A percentile compares a stretch with the other conserved stretches of the same genome.
Evolutionary conservation across 2,797 vertebrate genomes (phyloP).

Genomic region (Lithobates sylvaticus): DNA sequence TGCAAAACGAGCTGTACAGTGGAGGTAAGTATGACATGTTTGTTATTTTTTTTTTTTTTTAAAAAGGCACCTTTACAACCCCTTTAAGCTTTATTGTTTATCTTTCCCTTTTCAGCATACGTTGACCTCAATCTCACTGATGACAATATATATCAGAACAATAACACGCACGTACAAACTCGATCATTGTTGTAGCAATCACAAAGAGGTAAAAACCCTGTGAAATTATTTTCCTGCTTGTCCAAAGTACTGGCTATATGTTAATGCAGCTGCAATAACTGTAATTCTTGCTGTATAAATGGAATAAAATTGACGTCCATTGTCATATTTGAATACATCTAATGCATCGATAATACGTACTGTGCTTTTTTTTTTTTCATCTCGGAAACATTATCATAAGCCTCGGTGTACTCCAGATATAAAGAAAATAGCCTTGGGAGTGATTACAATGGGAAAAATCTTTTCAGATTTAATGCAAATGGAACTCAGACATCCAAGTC

Average conservation of each 20-base stretch:
- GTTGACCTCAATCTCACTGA: too few relatives aligned
- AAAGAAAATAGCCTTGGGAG: slow-evolving; percentile 14
- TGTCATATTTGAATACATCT: slow-evolving; percentile 33
- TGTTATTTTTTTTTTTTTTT: too few relatives aligned
- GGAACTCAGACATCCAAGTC: background rate
- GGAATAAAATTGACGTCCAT: slow-evolving; percentile 17
- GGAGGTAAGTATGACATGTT: too few relatives aligned
- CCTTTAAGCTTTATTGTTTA: too few relatives aligned
- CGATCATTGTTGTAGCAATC: too few relatives aligned
- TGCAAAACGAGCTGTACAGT: too few relatives aligned
- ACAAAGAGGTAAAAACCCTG: too few relatives aligned
- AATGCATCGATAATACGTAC: slow-evolving; percentile 15
- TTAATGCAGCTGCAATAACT: slow-evolving; percentile 19
- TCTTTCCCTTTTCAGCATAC: too few relatives aligned
- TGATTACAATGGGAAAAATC: slow-evolving; percentile 25
- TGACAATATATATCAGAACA: too few relatives aligned
- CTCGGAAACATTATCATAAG: slow-evolving; percentile 35
- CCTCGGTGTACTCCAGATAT: slow-evolving; percentile 18
- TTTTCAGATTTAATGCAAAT: slow-evolving; percentile 13
- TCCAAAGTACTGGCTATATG: background rate
- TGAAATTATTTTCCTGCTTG: background rate
- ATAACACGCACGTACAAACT: too few relatives aligned
- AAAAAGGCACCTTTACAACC: too few relatives aligned
- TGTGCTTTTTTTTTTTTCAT: slow-evolving; percentile 23
- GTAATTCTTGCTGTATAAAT: slow-evolving; percentile 9